Conservation (phyloP, 2,797 vertebrate species). For the Argentina silus region DNA sequence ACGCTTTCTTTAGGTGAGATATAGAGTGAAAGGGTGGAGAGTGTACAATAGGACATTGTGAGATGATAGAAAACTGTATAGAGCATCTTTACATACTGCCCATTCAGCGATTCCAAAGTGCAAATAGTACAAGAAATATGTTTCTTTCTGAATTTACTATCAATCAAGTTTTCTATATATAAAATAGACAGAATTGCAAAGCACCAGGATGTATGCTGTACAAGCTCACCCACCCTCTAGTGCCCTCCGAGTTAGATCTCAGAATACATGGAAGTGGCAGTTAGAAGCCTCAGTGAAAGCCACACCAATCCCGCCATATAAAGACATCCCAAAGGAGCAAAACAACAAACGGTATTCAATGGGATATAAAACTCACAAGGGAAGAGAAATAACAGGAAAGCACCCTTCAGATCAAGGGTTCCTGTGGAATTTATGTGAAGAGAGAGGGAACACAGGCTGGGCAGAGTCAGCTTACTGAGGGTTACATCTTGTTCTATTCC, state of each 20-base stretch:
- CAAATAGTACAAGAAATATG: too few species aligned
- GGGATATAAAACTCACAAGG: neutral
- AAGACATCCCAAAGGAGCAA: constrained; percentile 28
- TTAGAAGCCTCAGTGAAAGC: neutral
- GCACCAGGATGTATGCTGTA: neutral
- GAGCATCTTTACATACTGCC: too few species aligned
- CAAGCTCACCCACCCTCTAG: neutral
- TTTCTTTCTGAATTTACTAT: too few species aligned
- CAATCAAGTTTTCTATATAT: too few species aligned
- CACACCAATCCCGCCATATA: constrained; percentile 26
- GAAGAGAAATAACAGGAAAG: constrained; percentile 24
- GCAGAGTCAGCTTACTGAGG: constrained; percentile 22
- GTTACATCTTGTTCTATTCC: constrained; percentile 13
- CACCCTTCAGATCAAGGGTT: constrained; percentile 16
- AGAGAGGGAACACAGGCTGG: neutral
- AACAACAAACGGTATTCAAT: constrained; percentile 11
- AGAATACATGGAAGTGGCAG: neutral
- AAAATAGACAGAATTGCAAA: neutral
- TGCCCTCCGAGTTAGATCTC: too few species aligned
- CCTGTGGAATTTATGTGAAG: constrained; percentile 1
- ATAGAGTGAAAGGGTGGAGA: neutral
- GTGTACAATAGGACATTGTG: neutral
- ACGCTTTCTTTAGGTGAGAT: neutral
- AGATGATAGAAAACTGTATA: neutral
- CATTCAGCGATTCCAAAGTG: too few species aligned